Evolutionary conservation across 2,888 invertebrate genomes (phyloP).

Genomic region (Dolichomitus sp.): DNA sequence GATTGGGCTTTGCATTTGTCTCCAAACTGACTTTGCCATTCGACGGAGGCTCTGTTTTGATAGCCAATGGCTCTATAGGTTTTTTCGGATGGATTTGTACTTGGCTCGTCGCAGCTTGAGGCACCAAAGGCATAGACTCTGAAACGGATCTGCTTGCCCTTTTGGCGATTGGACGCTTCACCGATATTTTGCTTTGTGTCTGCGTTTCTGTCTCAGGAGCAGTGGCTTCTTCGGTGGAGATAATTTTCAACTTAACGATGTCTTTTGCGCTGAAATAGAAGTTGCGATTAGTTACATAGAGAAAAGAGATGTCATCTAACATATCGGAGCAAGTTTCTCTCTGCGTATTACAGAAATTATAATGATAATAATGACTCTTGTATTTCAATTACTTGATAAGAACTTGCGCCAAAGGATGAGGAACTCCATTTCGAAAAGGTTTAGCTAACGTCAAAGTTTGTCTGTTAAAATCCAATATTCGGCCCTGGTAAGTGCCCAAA

Average conservation of each 20-base stretch:
- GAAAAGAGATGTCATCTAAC: neutral
- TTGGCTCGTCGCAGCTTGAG: conserved; percentile 72
- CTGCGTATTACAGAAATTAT: neutral
- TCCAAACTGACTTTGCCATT: conserved; percentile 79
- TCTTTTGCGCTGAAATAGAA: conserved; percentile 89
- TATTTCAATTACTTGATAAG: conserved; percentile 88
- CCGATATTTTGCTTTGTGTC: conserved; percentile 86
- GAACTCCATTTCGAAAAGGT: conserved; percentile 94
- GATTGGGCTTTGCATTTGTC: conserved; percentile 85
- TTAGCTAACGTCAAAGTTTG: conserved; percentile 91
- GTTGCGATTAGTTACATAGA: conserved; percentile 24
- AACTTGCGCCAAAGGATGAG: conserved; percentile 88
- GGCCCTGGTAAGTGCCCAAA: conserved; percentile 93
- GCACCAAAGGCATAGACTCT: conserved; percentile 80
- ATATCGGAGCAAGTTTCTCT: neutral
- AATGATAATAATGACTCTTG: neutral
- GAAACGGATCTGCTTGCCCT: conserved; percentile 86
- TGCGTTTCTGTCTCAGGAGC: conserved; percentile 81
- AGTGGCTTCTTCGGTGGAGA: conserved; percentile 88
- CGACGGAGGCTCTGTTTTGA: conserved; percentile 74
- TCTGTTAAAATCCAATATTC: conserved; percentile 91
- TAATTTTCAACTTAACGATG: conserved; percentile 92
- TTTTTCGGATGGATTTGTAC: conserved; percentile 66
- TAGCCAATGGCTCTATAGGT: conserved; percentile 42
- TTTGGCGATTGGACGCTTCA: conserved; percentile 88